Evolutionary conservation across 2,797 vertebrate species (phyloP), one percentile per base, ranked within the genome.

Genomic region (Glyptemys insculpta): DNA sequence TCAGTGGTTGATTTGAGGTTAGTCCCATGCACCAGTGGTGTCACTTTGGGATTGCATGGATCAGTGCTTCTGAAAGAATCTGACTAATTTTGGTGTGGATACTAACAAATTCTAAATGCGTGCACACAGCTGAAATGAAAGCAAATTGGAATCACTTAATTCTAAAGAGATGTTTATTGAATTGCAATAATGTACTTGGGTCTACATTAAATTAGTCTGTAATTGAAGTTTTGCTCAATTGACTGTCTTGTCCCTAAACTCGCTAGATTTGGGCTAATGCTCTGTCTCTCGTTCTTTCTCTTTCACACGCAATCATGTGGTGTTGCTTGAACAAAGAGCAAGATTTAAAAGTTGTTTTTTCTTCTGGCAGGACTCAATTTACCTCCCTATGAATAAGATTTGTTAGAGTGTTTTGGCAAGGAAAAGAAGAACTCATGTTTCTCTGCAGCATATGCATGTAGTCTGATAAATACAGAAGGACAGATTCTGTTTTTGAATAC

Each of bases 131-230:
- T 5, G 85, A 89, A 97, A 91, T 95, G 95, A 93, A 94, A 96
- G 95, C 72, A 95, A 95, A 97, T 90, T 96, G 94, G 90, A 97
- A 96, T 95, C 79, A 91, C 94, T 97, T 97, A 92, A 94, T 97
- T 97, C 94, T 83, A 85, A 96, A 94, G 97, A 97, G 94, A 90
- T 97, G 93, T 96, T 98, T 97, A 98, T 96, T 97, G 97, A 97
- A 96, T 97, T 97, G 95, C 79, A 94, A 37, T 97, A 93, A 97
- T 96, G 94, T 95, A 81, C 87, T 95, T 94, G 91, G 86, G 78
- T 95, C 88, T 95, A 94, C 83, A 85, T 97, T 95, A 94, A 95
- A 97, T 98, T 92, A 97, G 92, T 94, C 90, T 92, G 84, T 97
- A 97, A 97, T 93, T 97, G 97, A 97, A 81, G 65, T 92, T 97